Conservation (phyloP, 2,797 vertebrate genomes). For the Sebastes minor region DNA sequence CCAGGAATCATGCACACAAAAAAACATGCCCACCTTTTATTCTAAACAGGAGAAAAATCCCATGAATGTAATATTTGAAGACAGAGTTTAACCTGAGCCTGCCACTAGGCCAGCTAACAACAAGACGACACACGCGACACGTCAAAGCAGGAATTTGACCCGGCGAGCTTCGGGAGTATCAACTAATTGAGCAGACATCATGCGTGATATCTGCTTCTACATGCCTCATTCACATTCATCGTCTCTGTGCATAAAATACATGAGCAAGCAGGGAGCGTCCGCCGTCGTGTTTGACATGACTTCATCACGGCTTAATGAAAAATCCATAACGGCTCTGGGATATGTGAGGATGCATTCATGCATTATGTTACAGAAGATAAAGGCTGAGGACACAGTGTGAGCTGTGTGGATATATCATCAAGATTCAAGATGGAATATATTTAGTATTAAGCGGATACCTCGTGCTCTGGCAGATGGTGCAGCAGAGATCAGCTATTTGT, state of each 20-base stretch:
- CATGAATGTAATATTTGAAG: neutral
- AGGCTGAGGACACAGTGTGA: neutral
- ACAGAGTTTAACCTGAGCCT: neutral
- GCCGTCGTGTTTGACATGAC: constrained; percentile 22
- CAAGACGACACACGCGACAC: neutral
- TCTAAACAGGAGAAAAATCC: constrained; percentile 9
- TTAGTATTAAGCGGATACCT: neutral
- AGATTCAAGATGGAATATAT: neutral
- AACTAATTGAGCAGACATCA: constrained; percentile 34
- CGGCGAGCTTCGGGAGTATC: neutral
- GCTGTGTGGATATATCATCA: neutral
- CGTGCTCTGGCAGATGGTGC: neutral
- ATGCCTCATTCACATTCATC: constrained; percentile 51
- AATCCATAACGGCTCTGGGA: constrained; percentile 30
- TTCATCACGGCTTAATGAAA: constrained; percentile 41
- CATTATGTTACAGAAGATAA: constrained; percentile 26
- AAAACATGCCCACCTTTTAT: neutral
- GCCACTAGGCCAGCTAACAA: neutral
- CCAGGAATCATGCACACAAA: neutral
- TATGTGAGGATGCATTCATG: constrained; percentile 58
- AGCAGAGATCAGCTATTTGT: neutral
- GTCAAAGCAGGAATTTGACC: constrained; percentile 26
- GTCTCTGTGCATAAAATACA: constrained; percentile 35
- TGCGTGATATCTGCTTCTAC: constrained; percentile 6
- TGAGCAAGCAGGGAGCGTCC: neutral